Conservation (phyloP, 1,140 invertebrate species). For the Drosophila sp. region DNA sequence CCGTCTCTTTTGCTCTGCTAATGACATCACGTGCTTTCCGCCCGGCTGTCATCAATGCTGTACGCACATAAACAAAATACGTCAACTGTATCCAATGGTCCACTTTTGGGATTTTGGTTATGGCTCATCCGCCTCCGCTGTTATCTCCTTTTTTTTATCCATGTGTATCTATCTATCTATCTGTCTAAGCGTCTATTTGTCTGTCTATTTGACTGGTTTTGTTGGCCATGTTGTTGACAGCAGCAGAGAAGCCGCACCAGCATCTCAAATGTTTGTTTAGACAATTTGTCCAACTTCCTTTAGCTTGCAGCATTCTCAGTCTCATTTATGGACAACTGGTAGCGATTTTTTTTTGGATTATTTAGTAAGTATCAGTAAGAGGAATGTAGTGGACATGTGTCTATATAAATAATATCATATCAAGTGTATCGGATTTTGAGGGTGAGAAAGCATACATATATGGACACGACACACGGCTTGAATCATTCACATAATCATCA, state of each 20-base stretch:
- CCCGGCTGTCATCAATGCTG: constrained; percentile 73
- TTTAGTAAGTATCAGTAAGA: constrained; percentile 9
- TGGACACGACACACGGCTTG: neutral
- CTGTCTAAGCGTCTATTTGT: constrained; percentile 3
- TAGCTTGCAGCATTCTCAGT: neutral
- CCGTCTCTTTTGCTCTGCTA: constrained; percentile 49
- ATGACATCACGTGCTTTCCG: constrained; percentile 71
- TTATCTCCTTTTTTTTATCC: neutral
- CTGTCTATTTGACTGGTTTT: constrained; percentile 25
- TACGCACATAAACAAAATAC: constrained; percentile 78
- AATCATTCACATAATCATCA: constrained; percentile 9
- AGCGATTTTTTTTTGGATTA: constrained; percentile 7
- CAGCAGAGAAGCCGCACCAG: constrained; percentile 1
- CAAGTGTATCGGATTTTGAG: constrained; percentile 2
- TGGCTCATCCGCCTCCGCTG: neutral
- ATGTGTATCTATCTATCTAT: constrained; percentile 1
- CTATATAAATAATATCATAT: constrained; percentile 18
- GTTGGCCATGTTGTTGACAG: constrained; percentile 72
- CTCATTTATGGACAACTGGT: constrained; percentile 11
- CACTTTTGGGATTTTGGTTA: constrained; percentile 52
- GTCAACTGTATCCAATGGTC: constrained; percentile 65
- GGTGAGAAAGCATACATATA: constrained; percentile 3
- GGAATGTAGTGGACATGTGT: constrained; percentile 18
- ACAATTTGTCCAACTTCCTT: constrained; percentile 17
- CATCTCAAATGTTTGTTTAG: constrained; percentile 66